Conservation (phyloP, 2,113 vertebrate genomes). For the Tachysurus vachellii region DNA sequence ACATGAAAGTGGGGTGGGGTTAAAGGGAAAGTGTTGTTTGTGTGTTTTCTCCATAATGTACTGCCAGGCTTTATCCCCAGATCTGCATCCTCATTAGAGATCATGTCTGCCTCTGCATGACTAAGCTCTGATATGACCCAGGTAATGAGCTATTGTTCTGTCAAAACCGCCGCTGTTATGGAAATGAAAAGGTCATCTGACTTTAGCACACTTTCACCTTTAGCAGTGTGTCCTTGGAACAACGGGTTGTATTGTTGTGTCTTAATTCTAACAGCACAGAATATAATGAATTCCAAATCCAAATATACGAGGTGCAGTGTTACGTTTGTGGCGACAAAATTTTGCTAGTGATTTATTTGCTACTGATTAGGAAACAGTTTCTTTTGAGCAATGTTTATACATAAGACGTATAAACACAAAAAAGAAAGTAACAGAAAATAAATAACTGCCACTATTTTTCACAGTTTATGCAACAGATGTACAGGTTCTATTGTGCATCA, state of each 20-base stretch:
- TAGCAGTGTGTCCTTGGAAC: not conserved
- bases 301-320: no score
- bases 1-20: not conserved
- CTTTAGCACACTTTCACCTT: not conserved
- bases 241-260: not conserved
- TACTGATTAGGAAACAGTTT: not conserved
- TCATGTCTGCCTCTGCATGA: not conserved
- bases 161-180: not conserved
- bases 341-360: not conserved
- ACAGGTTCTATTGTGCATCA: not conserved
- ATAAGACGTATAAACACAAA: not conserved
- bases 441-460: not conserved
- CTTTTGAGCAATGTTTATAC: not conserved
- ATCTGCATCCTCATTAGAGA: not conserved
- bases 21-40: not conserved
- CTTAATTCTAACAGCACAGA: not conserved
- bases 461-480: not conserved
- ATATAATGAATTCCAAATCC: not conserved
- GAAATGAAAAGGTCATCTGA: slow-evolving; percentile 6
- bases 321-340: no score
- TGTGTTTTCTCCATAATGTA: not conserved
- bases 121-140: not conserved
- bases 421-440: not conserved
- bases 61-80: not conserved
- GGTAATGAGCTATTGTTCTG: not conserved